Evolutionary conservation across 2,888 invertebrate species (phyloP), one percentile per base, ranked within the genome.

Genomic region (Ceriagrion tenellum): DNA sequence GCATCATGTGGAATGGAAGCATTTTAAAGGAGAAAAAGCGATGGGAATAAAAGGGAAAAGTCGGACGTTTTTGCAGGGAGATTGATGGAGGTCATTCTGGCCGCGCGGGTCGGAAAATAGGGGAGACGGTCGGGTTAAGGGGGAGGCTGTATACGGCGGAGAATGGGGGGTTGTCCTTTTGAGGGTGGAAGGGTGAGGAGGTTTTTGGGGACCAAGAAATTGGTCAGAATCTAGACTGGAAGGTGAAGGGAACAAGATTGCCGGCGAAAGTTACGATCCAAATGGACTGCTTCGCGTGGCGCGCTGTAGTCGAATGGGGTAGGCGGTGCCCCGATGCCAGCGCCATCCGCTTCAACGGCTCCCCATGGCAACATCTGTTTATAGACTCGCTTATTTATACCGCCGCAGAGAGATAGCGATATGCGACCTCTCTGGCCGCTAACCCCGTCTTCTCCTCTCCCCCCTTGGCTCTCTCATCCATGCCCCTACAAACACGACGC

Each of bases 201-300:
- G 89, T n/a, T 47, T n/a, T 20, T n/a, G 55, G 93, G 26, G 69
- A 47, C 63, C 69, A 93, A 93, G 93, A 55, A 93, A 69, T 69
- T 93, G 93, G 93, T 93, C 93, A 93, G 91, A 47, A 93, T 47
- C 93, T 93, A 63, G 93, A 93, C 93, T n/a, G 40, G 40, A 69
- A 93, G 93, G 93, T 93, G 93, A 93, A 93, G 93, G 93, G 93
- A 74, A 93, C 93, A 93, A 93, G 93, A 93, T 93, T 93, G 93
- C 93, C 40, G 69, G 69, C 69, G 93, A 93, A 69, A 93, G 93
- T 93, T 93, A 93, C 93, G 93, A 93, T 69, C 93, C 63, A 40
- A 47, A 63, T 69, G 47, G 47, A 69, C 69, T 63, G 30, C 35
- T 35, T 93, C 47, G 91, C 91, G 63, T 91, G 91, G 91, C 81